Evolutionary conservation across 1,140 invertebrate species (phyloP), one percentile per base, ranked within the genome.

Genomic region (Drosophila sulfurigaster): DNA sequence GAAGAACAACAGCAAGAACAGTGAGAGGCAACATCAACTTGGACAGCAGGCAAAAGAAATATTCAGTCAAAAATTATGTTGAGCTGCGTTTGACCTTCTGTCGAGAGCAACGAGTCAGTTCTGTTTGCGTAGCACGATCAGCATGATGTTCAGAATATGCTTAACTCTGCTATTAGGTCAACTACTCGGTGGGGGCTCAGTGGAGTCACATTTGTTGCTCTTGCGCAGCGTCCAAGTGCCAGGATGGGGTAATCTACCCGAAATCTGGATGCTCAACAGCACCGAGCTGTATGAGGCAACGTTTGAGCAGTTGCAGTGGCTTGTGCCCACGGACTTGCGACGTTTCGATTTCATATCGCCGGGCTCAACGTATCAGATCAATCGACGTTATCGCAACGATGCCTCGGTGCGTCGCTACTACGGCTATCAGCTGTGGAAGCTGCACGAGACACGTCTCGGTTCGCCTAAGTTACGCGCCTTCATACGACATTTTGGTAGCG

Each of bases 331-430:
- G 5, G 91, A 92, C 49, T 30, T 92, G n/a, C 58, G 91, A 1
- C 83, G 88, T 1, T 89, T 78, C 3, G 79, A 92, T 32, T 77
- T 92, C 13, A 32, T 92, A 0, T 92, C 91, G 15, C 69, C 91
- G 2, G 68, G 78, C 5, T 92, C 91, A 0, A 82, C 87, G 1
- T 92, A 81, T 54, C 91, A 92, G 63, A 92, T 92, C 46, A 92
- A 92, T 80, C 66, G 85, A 45, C 87, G 87, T 10, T 92, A 83
- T 62, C 81, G 91, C 1, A 92, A 75, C 10, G 66, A 58, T 32
- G 67, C 78, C 10, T 69, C 78, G 3, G 91, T 92, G 48, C 54
- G 70, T 5, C 81, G 91, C 1, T 92, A 92, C 51, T 78, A 86
- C 41, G 85, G 85, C 10, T 49, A 65, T 46, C 91, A 92, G 74